Percentiles rank a stretch among this genome's conserved stretches.
phyloP scores from a whole-genome alignment of 2,888 invertebrate genomes.

The Tipula unca region DNA sequence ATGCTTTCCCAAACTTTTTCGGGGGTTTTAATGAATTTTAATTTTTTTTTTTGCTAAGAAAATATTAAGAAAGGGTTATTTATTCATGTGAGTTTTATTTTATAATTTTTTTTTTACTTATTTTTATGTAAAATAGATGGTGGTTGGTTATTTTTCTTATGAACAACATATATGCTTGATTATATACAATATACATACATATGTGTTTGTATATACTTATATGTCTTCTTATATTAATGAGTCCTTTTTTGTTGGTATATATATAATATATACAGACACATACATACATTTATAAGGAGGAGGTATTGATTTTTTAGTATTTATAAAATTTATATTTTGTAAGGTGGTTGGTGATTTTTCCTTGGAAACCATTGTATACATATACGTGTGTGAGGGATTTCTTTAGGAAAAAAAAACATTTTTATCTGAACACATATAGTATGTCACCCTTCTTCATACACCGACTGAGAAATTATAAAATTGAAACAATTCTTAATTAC shows the following conservation, averaged over 20 bases:
- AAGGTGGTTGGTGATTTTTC: not conserved
- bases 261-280: not conserved
- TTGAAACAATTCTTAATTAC: not conserved
- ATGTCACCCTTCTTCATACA: not conserved
- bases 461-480: not conserved
- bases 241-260: not conserved
- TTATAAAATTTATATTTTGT: not conserved
- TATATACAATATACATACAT: not conserved
- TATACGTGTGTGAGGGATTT: not conserved
- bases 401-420: not conserved
- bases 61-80: slow-evolving; percentile 8
- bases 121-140: slow-evolving; percentile 14
- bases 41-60: not conserved
- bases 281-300: not conserved
- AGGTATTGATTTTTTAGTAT: slow-evolving; percentile 8
- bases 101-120: not conserved
- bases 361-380: not conserved
- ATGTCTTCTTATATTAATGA: not conserved
- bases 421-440: not conserved
- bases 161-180: not conserved
- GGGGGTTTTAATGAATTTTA: slow-evolving; percentile 14
- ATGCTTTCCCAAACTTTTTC: not conserved
- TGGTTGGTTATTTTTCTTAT: slow-evolving; percentile 14
- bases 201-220: not conserved
- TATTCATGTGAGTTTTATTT: not conserved